Evolutionary conservation across 1,140 invertebrate species (phyloP), one percentile per base, ranked within the genome.

Genomic region (Drosophila elegans): DNA sequence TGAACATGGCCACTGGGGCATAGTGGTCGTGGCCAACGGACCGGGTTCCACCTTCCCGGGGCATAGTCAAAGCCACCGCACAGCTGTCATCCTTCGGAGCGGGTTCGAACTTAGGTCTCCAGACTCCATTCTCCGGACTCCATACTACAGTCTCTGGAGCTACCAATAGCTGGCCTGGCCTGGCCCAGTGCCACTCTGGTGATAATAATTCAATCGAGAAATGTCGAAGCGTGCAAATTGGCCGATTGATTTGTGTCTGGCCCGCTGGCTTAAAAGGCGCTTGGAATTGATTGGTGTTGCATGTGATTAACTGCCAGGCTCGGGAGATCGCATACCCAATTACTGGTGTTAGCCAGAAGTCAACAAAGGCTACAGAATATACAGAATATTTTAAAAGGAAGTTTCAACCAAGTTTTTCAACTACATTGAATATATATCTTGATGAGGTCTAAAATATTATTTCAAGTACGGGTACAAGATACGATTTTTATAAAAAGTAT

Each of bases 141-240:
- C 62, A 21, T 42, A 38, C 42, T 72, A 38, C 32, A 27, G 25
- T 38, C 51, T 29, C 48, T 49, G 63, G 48, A 44, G 16, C 16
- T 46, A 52, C 42, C 60, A 32, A 42, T 59, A 42, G 54, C 52
- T n/a, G 7, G 54, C 41, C 25, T n/a, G 7, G 54, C 41, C 25
- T 55, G 62, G 51, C 44, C 73, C 62, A 55, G 38, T 76, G 68
- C 63, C 68, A 54, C 77, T 48, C 49, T 75, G 74, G 74, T 77
- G 82, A 83, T 86, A 86, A 86, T 86, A 86, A 86, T 86, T 86
- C 83, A 86, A 86, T 86, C 82, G 82, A 74, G 81, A 78, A 85
- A 85, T 85, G 82, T 85, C 84, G 83, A 88, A 73, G 83, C 83
- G 83, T 88, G 83, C 83, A 86, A 86, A 83, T 76, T 61, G 69